Conservation (phyloP, 2,113 vertebrate genomes). For the Notechis scutatus region DNA sequence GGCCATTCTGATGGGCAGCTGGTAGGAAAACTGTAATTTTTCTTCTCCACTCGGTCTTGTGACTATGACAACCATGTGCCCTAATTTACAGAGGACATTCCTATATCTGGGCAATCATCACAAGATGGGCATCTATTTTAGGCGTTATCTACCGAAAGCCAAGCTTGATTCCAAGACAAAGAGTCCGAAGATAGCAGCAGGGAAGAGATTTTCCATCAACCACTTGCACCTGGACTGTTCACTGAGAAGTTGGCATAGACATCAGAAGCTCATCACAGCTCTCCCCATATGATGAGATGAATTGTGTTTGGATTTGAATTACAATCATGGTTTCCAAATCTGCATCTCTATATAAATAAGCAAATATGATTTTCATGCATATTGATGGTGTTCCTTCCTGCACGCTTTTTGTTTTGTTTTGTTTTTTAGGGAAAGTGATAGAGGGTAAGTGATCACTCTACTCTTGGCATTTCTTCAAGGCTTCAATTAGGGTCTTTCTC, state of each 20-base stretch:
- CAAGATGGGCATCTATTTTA: background rate
- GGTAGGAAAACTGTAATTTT: background rate
- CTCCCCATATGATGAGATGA: background rate
- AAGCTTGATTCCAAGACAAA: background rate
- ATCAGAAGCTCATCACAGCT: background rate
- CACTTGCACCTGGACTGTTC: background rate
- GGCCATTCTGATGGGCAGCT: background rate
- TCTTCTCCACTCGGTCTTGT: background rate
- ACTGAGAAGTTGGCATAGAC: background rate
- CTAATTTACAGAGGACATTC: background rate
- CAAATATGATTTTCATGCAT: background rate
- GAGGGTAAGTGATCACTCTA: background rate
- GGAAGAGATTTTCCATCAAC: background rate
- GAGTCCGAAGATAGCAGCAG: background rate
- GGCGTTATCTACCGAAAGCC: background rate
- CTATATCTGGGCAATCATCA: background rate
- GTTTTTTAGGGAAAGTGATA: background rate
- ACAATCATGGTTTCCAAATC: background rate
- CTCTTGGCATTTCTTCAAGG: background rate
- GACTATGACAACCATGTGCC: background rate
- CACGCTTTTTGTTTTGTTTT: background rate
- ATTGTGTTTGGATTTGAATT: background rate
- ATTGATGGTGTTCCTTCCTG: background rate
- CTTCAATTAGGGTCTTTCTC: background rate
- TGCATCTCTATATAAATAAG: background rate